A percentile compares a stretch with the other conserved stretches of the same genome.
Evolutionary conservation across 2,113 vertebrate genomes (phyloP).

Genomic region (Odocoileus virginianus): DNA sequence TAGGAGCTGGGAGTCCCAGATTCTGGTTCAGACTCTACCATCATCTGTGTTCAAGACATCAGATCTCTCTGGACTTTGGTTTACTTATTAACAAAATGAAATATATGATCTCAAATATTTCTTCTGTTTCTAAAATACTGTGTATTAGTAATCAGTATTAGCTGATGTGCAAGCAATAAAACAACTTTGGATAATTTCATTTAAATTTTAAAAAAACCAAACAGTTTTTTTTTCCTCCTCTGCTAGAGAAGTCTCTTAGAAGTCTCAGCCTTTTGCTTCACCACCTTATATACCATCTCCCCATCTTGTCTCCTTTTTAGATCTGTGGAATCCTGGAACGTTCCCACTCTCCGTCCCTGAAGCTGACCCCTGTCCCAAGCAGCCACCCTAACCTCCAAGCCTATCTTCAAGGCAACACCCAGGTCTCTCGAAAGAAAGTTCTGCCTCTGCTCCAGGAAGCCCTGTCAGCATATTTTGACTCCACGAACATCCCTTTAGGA

Average conservation of each 20-base stretch:
- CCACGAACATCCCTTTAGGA: slow-evolving; percentile 3
- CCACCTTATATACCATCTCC: not conserved
- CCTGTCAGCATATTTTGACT: slow-evolving; percentile 71
- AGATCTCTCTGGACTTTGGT: not conserved
- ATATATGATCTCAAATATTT: not conserved
- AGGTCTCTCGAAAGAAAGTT: slow-evolving; percentile 89
- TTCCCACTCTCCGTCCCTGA: slow-evolving; percentile 78
- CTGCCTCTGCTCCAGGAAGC: slow-evolving; percentile 88
- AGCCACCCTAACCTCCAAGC: slow-evolving; percentile 79
- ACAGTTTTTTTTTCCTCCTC: not conserved
- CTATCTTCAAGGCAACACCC: slow-evolving; percentile 88
- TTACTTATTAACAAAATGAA: slow-evolving; percentile 16
- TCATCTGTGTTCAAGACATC: not conserved
- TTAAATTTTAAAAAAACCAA: not conserved
- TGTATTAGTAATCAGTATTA: not conserved
- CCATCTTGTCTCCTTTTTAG: slow-evolving; percentile 72
- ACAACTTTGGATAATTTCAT: not conserved
- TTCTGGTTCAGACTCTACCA: not conserved
- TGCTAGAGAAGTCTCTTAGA: not conserved
- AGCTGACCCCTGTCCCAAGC: slow-evolving; percentile 80
- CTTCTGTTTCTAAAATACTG: not conserved
- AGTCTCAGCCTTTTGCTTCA: not conserved
- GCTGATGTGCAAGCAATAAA: not conserved
- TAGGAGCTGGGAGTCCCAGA: not conserved
- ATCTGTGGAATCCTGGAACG: slow-evolving; percentile 86